Base-by-base conservation (phyloP, 2,888 invertebrate species). In the Seladonia tumulorum region DNA sequence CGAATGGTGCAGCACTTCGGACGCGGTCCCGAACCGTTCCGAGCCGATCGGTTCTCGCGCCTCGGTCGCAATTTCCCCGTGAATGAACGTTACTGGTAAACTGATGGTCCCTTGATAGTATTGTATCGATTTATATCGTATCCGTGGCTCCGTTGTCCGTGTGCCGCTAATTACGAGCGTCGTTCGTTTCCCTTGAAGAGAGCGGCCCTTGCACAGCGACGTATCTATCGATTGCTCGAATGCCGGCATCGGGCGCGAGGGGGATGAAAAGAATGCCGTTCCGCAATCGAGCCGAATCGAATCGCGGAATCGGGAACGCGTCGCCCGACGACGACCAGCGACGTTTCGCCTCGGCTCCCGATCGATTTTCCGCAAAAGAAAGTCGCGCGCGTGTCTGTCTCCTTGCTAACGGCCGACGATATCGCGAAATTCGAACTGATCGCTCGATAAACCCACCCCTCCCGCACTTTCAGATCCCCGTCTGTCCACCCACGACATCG, bases 51-150 rank as follows among this genome's bases (percentile, higher is more conserved):
- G 16, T 29, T 16, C 29, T 18, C 14, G 5, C 53, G 5, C 22
- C 42, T 57, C 57, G 42, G 7, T n/a, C 16, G 57, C 57, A 49
- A 47, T 47, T 66, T 66, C 63, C 76, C 39, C 35, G 81, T 47
- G 79, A 86, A 83, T 81, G 76, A 83, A 80, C 73, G 83, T 70
- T 75, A 87, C 60, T 74, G 77, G 63, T 35, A 77, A 87, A 86
- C 79, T 79, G 81, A 83, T 85, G 88, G 87, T 87, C 85, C 88
- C 88, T 83, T 77, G 85, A 85, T 81, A 88, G 82, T 84, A 85
- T 88, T 80, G 85, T 85, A 85, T 87, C 85, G 82, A 83, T 79
- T 80, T 14, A 35, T 14, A 29, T 18, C 14, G 29, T 29, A 35
- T 35, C 35, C 35, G 66, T 18, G 35, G 35, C 66, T 14, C 60